These are phyloP conservation scores for Neoitamus cyanurus DNA, from an alignment of 2,888 invertebrate genomes.

Conservation along the genomic window DNA sequence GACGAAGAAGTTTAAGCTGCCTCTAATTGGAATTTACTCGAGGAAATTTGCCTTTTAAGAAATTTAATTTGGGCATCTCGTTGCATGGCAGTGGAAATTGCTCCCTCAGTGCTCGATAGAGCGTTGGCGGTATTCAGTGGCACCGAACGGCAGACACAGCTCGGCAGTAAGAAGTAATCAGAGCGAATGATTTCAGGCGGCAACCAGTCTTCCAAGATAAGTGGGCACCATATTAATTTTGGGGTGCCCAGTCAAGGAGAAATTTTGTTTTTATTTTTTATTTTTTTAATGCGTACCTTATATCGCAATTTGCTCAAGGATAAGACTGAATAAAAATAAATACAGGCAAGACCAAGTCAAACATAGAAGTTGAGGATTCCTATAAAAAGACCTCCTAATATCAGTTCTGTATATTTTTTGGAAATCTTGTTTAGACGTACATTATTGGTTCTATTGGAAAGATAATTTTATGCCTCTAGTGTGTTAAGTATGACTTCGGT, in stretches of 20 bases:
- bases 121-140: background rate
- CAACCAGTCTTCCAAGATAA: background rate
- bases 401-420: no score
- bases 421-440: no score
- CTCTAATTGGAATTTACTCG: conserved; percentile 38
- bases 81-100: conserved; percentile 8
- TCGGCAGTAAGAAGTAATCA: background rate
- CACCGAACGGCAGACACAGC: background rate
- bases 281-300: no score
- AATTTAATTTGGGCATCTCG: background rate
- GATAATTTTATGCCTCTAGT: no score
- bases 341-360: no score
- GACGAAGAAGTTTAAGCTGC: conserved; percentile 18
- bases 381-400: no score
- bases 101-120: background rate
- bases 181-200: background rate
- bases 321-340: no score
- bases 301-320: no score
- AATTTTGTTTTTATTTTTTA: no score
- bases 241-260: background rate
- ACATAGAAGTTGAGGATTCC: no score
- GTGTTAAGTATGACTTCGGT: no score
- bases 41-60: conserved; percentile 33
- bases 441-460: no score
- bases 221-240: background rate